Evolutionary conservation across 2,113 vertebrate genomes (phyloP).

Genomic region (Halichoerus grypus): DNA sequence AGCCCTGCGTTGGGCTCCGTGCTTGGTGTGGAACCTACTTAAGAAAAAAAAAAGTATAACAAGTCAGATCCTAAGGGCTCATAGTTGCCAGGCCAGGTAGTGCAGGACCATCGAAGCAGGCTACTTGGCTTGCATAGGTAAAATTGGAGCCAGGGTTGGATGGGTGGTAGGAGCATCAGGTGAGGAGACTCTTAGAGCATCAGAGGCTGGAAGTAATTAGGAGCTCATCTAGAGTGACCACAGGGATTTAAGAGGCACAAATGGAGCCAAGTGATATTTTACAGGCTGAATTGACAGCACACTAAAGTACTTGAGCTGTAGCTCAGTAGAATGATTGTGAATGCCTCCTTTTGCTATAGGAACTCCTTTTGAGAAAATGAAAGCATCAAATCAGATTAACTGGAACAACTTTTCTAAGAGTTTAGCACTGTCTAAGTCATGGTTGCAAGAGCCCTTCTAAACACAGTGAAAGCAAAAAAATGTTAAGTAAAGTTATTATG

Average conservation of each 20-base stretch:
- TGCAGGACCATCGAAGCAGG: not conserved
- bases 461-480: constrained; percentile 39
- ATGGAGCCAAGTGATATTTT: constrained; percentile 43
- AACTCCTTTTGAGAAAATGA: constrained; percentile 72
- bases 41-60: not conserved
- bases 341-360: constrained; percentile 62
- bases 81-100: not conserved
- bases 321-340: constrained; percentile 44
- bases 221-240: not conserved
- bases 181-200: not conserved
- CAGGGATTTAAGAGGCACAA: not conserved
- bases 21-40: not conserved
- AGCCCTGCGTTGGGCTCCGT: not conserved
- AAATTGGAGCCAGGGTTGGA: not conserved
- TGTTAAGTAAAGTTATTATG: constrained; percentile 53
- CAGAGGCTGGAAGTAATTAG: constrained; percentile 38
- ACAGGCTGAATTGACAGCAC: constrained; percentile 51
- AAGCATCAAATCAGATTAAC: constrained; percentile 70
- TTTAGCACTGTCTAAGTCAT: constrained; percentile 61
- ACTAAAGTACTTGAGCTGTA: constrained; percentile 33
- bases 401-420: constrained; percentile 71
- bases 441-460: constrained; percentile 47
- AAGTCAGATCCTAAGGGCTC: not conserved
- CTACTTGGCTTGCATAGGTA: not conserved
- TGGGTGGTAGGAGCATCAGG: not conserved